phyloP scores from a whole-genome alignment of 2,113 vertebrate species.

The Caranx melampygus region DNA sequence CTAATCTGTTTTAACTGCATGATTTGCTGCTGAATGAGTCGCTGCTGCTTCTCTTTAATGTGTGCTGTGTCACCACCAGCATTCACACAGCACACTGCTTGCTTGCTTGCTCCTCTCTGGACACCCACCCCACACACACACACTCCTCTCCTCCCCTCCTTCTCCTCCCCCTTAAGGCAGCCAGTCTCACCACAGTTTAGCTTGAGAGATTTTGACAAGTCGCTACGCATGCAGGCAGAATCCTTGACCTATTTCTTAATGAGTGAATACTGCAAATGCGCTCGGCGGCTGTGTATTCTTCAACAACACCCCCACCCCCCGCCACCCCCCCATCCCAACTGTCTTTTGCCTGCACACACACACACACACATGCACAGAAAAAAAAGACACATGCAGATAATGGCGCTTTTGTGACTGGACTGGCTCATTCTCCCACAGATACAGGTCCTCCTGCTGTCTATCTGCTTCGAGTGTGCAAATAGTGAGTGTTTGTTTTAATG shows the following conservation, averaged over 20 bases:
- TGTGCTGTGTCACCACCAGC: conserved; percentile 64
- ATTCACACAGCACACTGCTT: conserved; percentile 11
- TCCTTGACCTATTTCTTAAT: conserved; percentile 89
- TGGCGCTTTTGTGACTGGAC: conserved; percentile 66
- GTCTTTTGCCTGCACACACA: conserved; percentile 57
- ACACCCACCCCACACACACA: conserved; percentile 30
- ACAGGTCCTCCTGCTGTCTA: conserved; percentile 51
- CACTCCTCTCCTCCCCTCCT: no score
- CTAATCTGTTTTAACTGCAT: neutral
- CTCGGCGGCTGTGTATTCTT: conserved; percentile 68
- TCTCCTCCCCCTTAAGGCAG: conserved; percentile 64
- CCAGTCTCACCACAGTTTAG: conserved; percentile 78
- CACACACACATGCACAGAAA: conserved; percentile 17
- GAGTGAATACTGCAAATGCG: conserved; percentile 80
- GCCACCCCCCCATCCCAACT: conserved; percentile 56
- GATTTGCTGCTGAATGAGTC: conserved; percentile 35
- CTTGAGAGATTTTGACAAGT: conserved; percentile 87
- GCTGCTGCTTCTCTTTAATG: conserved; percentile 12
- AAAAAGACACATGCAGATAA: conserved; percentile 62
- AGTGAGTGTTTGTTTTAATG: conserved; percentile 80
- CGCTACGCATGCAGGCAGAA: conserved; percentile 82
- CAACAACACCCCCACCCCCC: conserved; percentile 12
- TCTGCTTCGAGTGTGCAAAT: conserved; percentile 63
- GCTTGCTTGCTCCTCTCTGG: conserved; percentile 37
- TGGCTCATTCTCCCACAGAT: conserved; percentile 56